Evolutionary conservation across 2,888 invertebrate genomes (phyloP).

Genomic region (Cetonia aurata): DNA sequence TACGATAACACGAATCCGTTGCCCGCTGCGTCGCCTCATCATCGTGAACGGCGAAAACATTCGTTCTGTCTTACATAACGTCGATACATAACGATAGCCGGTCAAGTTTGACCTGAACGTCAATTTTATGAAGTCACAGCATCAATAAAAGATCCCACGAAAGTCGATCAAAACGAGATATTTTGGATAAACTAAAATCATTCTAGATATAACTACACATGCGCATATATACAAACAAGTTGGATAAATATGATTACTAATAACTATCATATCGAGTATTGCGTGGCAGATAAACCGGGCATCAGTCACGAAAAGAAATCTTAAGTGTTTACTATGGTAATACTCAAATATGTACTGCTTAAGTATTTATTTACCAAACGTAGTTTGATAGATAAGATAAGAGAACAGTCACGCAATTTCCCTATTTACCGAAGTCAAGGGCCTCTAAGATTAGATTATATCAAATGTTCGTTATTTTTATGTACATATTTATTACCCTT

Average conservation of each 20-base stretch:
- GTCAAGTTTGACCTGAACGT: background rate
- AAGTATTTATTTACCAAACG: background rate
- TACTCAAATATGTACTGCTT: constrained; percentile 4
- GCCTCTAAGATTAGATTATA: constrained; percentile 8
- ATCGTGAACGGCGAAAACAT: constrained; percentile 7
- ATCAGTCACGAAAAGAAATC: constrained; percentile 2
- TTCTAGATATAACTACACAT: no score
- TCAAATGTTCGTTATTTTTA: background rate
- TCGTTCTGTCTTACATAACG: background rate
- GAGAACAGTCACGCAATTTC: constrained; percentile 15
- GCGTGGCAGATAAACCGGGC: background rate
- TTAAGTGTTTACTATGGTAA: constrained; percentile 9
- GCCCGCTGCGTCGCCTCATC: constrained; percentile 9
- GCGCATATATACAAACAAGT: no score
- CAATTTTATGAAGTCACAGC: background rate
- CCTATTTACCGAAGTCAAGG: constrained; percentile 16
- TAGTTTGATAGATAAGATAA: constrained; percentile 14
- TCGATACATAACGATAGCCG: background rate
- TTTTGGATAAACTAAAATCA: no score
- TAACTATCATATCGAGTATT: no score
- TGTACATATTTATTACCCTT: no score
- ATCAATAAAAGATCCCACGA: background rate
- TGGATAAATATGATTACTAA: no score
- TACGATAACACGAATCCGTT: constrained; percentile 4
- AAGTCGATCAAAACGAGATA: background rate